A percentile compares a stretch with the other conserved stretches of the same genome.
Evolutionary conservation across 2,113 vertebrate species (phyloP).

Genomic region (Aptenodytes forsteri): DNA sequence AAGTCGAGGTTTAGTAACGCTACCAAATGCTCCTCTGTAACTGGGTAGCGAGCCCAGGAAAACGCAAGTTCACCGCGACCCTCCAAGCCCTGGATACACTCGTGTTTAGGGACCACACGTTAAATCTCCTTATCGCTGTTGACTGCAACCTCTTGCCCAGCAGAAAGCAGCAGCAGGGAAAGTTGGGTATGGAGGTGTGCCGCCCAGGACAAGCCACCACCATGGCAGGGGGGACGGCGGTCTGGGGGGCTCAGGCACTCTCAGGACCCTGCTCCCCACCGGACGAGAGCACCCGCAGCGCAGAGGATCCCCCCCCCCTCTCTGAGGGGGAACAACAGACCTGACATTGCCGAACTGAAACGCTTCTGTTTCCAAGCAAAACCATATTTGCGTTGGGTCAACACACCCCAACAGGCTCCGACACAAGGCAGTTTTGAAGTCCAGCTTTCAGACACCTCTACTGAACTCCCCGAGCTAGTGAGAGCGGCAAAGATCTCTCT

Average conservation of each 20-base stretch:
- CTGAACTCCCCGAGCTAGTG: background rate
- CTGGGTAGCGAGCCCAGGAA: background rate
- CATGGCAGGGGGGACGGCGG: background rate
- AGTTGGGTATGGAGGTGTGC: background rate
- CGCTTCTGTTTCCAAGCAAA: background rate
- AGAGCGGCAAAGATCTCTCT: background rate
- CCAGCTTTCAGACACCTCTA: background rate
- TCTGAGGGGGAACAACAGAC: background rate
- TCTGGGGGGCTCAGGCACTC: fast-evolving
- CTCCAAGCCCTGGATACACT: fast-evolving
- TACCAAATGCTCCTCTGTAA: background rate
- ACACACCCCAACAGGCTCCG: background rate
- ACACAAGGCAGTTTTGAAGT: too few relatives aligned
- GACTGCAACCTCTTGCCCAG: background rate
- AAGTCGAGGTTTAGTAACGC: fast-evolving
- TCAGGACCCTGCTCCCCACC: background rate
- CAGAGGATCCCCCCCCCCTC: background rate
- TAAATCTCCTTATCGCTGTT: background rate
- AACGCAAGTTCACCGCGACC: fast-evolving
- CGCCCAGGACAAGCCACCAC: background rate
- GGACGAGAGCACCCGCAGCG: fast-evolving
- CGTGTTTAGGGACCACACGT: fast-evolving
- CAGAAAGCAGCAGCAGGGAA: background rate
- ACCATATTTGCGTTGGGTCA: background rate
- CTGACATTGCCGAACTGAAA: background rate